Base-by-base conservation (phyloP, 2,797 vertebrate genomes). In the Triplophysa yarkandensis region DNA sequence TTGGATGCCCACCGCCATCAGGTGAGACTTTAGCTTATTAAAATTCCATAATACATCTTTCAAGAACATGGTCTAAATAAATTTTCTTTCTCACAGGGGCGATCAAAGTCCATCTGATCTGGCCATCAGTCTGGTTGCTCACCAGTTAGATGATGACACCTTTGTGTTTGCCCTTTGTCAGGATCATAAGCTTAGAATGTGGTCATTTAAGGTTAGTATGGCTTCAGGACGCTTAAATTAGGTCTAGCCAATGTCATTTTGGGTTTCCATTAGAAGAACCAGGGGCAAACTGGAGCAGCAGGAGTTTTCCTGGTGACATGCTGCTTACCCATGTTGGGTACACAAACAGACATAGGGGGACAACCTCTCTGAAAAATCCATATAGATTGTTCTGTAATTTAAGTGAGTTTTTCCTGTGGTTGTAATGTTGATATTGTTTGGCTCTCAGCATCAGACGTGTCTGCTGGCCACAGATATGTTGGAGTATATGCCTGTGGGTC, bases 1-100 rank as follows among this genome's bases (percentile, higher is more conserved):
- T 6, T 98, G 96, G 95, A 95, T 99, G 94, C 94, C 97, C 0
- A 92, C 93, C 0, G 94, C 93, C 10, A 97, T 98, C 86, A 93
- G 95, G 94, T 93, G 13, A 30, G 17, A n/a, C 10, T 4, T 4
- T 4, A 41, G 39, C 13, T 60, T 2, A 48, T n/a, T 23, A 14
- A 7, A 23, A 23, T 50, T 6, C n/a, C n/a, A n/a, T n/a, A n/a
- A n/a, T n/a, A n/a, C 52, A 55, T 27, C 25, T 28, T 14, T 27
- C 17, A 52, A 46, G 39, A 43, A 30, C 1, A 0, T 27, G 11
- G 2, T 34, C 19, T 55, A 13, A 74, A 23, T 5, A 0, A 6
- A 46, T 14, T 48, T 81, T 86, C n/a, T 61, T 57, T 80, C 84
- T 19, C 62, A 1, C 78, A 95, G 93, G 23, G 96, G 96, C 0